Conservation (phyloP, 2,113 vertebrate genomes). For the Stictonetta naevosa region DNA sequence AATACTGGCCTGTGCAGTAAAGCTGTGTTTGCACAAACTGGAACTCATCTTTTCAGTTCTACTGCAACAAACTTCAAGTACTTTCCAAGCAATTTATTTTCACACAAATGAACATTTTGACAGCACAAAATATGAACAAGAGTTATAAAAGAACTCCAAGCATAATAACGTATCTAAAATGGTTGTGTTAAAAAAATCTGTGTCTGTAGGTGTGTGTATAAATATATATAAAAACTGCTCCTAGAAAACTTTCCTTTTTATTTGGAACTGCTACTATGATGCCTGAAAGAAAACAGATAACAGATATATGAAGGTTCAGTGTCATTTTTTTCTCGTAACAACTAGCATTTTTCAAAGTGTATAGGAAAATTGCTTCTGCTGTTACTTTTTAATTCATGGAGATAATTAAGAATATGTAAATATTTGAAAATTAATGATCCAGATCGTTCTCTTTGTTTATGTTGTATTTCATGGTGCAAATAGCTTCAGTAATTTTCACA, state of each 20-base stretch:
- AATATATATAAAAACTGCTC: not conserved
- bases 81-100: not conserved
- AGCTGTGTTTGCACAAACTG: not conserved
- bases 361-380: not conserved
- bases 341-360: not conserved
- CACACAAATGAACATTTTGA: not conserved
- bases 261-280: not conserved
- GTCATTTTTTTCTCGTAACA: not conserved
- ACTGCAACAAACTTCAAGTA: not conserved
- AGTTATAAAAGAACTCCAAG: too few relatives aligned
- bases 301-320: not conserved
- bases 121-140: not conserved
- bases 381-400: not conserved
- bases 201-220: accelerated
- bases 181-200: not conserved
- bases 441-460: not conserved
- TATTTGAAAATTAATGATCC: not conserved
- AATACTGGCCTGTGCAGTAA: not conserved
- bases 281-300: not conserved
- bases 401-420: not conserved
- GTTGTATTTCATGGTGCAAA: not conserved
- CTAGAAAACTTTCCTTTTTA: slow-evolving; percentile 28
- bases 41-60: not conserved
- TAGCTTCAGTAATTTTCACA: not conserved
- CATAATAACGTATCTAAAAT: not conserved